Conservation (phyloP, 2,113 vertebrate genomes). For the Galeopterus variegatus region DNA sequence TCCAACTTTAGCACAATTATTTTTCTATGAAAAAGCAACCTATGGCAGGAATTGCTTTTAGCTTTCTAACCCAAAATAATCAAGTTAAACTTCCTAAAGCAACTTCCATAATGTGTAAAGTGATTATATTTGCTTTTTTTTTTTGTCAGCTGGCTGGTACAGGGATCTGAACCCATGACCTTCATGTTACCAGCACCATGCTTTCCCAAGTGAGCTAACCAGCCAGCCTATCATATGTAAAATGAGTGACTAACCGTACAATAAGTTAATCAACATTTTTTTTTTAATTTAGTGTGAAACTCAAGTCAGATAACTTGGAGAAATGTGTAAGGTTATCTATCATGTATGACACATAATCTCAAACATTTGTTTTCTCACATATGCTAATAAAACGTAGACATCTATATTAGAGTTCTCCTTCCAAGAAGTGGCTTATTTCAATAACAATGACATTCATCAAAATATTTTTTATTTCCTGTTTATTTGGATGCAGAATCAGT, state of each 20-base stretch:
- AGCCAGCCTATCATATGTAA: neutral
- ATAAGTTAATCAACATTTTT: neutral
- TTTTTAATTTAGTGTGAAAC: neutral
- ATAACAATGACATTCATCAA: neutral
- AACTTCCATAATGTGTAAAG: neutral
- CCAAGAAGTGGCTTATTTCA: neutral
- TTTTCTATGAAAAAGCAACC: neutral
- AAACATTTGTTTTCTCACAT: neutral
- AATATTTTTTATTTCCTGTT: neutral
- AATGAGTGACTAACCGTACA: neutral
- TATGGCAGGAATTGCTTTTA: neutral
- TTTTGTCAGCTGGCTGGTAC: too few species aligned
- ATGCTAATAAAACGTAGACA: neutral
- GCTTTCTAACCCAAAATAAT: neutral
- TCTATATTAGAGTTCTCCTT: neutral
- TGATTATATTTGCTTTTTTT: too few species aligned
- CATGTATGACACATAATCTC: neutral
- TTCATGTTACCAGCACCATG: too few species aligned
- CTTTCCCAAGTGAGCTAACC: too few species aligned
- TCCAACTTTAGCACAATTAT: neutral
- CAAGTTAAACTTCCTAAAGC: neutral
- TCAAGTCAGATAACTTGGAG: neutral
- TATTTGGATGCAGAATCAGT: neutral
- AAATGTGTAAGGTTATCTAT: neutral
- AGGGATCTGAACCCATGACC: too few species aligned